phyloP scores from a whole-genome alignment of 2,113 vertebrate genomes.

The Chrysemys picta region DNA sequence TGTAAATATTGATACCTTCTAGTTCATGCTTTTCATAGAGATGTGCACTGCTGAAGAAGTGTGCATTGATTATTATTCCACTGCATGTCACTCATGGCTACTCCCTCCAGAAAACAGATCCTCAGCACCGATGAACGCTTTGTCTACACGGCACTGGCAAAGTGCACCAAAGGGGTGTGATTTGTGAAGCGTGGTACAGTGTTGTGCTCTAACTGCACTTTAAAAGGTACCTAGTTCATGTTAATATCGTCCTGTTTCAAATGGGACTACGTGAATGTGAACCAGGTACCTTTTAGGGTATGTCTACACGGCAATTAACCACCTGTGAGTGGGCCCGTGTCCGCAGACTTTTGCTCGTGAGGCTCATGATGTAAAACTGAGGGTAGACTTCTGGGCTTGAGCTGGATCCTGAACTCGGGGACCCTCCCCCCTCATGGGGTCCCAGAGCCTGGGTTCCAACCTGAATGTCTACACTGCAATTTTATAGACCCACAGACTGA shows the following conservation, averaged over 20 bases:
- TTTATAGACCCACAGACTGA: neutral
- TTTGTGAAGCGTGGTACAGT: neutral
- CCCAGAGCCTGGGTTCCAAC: neutral
- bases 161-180: neutral
- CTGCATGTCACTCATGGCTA: neutral
- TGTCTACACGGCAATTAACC: neutral
- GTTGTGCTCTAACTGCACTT: neutral
- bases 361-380: neutral
- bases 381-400: neutral
- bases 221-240: neutral
- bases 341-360: neutral
- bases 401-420: neutral
- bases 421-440: neutral
- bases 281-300: neutral
- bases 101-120: neutral
- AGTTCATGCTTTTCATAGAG: neutral
- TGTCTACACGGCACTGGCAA: neutral
- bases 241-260: neutral
- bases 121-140: neutral
- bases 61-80: neutral
- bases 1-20: neutral
- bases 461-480: neutral
- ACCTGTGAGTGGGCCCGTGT: neutral
- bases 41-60: neutral
- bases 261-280: neutral